Conservation (phyloP, 2,113 vertebrate species). For the Anarrhichthys ocellatus region DNA sequence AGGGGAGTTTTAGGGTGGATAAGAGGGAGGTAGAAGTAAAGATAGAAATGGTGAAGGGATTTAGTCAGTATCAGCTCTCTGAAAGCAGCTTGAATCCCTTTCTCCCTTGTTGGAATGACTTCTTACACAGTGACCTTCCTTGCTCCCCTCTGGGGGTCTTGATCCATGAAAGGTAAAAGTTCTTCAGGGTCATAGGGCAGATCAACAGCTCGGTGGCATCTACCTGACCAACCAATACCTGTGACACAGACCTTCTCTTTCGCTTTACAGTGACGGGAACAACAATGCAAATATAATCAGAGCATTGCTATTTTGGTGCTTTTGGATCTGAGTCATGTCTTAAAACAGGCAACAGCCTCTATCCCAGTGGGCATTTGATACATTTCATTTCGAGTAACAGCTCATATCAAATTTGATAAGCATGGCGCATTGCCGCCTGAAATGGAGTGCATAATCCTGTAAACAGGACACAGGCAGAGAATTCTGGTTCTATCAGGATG, state of each 20-base stretch:
- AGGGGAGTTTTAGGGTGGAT: slow-evolving; percentile 61
- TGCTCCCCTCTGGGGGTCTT: slow-evolving; percentile 12
- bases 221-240: not conserved
- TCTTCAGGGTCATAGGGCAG: not conserved
- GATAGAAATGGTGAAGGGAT: slow-evolving; percentile 69
- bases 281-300: slow-evolving; percentile 27
- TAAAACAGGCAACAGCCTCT: slow-evolving; percentile 50
- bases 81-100: slow-evolving; percentile 54
- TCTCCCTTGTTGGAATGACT: slow-evolving; percentile 50
- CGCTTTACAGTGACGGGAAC: not conserved
- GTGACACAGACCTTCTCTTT: not conserved
- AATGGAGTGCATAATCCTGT: slow-evolving; percentile 64
- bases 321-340: slow-evolving; percentile 33
- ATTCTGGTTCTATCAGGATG: slow-evolving; percentile 48
- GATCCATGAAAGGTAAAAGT: slow-evolving; percentile 35
- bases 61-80: slow-evolving; percentile 63
- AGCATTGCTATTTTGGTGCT: slow-evolving; percentile 7
- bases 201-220: slow-evolving; percentile 5
- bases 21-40: slow-evolving; percentile 58
- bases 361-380: slow-evolving; percentile 42
- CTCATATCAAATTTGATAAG: slow-evolving; percentile 70
- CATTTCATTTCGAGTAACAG: slow-evolving; percentile 70
- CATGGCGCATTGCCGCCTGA: slow-evolving; percentile 47
- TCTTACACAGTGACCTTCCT: slow-evolving; percentile 39
- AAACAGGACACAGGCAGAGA: slow-evolving; percentile 52